Evolutionary conservation across 2,888 invertebrate species (phyloP).

Genomic region (Brenthis hecate): DNA sequence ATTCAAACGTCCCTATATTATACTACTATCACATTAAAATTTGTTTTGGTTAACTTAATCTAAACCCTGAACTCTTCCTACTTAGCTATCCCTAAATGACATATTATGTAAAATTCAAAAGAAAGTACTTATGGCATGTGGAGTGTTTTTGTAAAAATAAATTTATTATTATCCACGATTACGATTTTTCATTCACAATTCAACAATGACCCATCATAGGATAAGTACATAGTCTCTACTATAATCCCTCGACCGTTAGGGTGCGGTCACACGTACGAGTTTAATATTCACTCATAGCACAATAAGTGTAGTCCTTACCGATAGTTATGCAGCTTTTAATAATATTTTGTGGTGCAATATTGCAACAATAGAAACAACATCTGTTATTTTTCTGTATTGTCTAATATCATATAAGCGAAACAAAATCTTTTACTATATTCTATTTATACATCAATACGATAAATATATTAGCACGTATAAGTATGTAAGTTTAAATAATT

Average conservation of each 20-base stretch:
- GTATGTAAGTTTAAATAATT: too few species aligned
- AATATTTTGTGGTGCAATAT: constrained; percentile 51
- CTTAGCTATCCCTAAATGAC: too few species aligned
- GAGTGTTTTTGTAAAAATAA: neutral
- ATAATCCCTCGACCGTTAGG: constrained; percentile 52
- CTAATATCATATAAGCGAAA: constrained; percentile 16
- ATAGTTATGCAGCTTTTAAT: constrained; percentile 54
- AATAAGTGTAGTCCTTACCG: constrained; percentile 56
- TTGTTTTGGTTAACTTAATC: too few species aligned
- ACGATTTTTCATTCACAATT: constrained; percentile 39
- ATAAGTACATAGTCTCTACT: constrained; percentile 53
- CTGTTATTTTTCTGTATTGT: constrained; percentile 48
- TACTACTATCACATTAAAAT: too few species aligned
- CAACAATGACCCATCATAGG: constrained; percentile 50
- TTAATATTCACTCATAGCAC: constrained; percentile 48
- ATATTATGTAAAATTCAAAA: neutral
- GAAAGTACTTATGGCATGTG: neutral
- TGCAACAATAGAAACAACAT: constrained; percentile 47
- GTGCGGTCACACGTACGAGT: constrained; percentile 53
- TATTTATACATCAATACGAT: too few species aligned
- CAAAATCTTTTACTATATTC: too few species aligned
- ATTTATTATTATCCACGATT: constrained; percentile 13
- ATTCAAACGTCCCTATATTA: too few species aligned
- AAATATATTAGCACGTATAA: too few species aligned
- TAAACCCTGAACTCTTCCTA: too few species aligned